Evolutionary conservation across 92 coral and sea anemone genomes (phyloP).

Genomic region (Zoanthus sansibaricus): DNA sequence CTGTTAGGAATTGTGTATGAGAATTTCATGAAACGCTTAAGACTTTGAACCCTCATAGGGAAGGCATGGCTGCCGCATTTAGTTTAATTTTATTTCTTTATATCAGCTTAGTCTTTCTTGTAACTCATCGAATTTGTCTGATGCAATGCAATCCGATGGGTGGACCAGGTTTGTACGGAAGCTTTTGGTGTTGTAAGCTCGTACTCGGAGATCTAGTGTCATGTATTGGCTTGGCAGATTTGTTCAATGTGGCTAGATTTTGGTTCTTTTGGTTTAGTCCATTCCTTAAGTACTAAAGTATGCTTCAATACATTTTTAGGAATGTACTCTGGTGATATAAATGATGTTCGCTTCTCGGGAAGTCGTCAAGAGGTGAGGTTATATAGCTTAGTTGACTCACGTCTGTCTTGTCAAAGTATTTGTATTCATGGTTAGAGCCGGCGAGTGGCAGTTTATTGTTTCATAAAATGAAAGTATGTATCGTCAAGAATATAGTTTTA

Average conservation of each 20-base stretch:
- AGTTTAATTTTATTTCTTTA: slow-evolving; percentile 85
- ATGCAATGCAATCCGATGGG: slow-evolving; percentile 97
- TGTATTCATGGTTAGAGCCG: slow-evolving; percentile 51
- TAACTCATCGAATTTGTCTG: slow-evolving; percentile 92
- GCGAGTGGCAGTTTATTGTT: slow-evolving; percentile 8
- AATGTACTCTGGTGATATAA: slow-evolving; percentile 88
- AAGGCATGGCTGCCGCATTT: slow-evolving; percentile 85
- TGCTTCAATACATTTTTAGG: slow-evolving; percentile 55
- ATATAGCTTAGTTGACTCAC: slow-evolving; percentile 62
- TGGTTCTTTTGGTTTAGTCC: slow-evolving; percentile 31
- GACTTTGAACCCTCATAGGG: slow-evolving; percentile 62
- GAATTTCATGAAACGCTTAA: slow-evolving; percentile 79
- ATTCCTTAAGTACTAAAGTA: slow-evolving; percentile 15
- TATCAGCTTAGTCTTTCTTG: slow-evolving; percentile 82
- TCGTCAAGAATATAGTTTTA: not conserved
- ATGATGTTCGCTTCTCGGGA: slow-evolving; percentile 95
- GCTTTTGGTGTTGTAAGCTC: slow-evolving; percentile 67
- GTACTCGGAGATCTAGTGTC: slow-evolving; percentile 72
- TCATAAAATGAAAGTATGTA: not conserved
- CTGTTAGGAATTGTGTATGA: slow-evolving; percentile 82
- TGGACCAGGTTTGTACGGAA: slow-evolving; percentile 86
- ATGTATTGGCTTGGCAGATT: slow-evolving; percentile 21
- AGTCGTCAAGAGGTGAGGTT: slow-evolving; percentile 95
- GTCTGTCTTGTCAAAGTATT: slow-evolving; percentile 61
- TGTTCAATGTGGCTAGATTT: slow-evolving; percentile 53